Conservation (phyloP, 2,797 vertebrate species). For the Dendrocincla fuliginosa region DNA sequence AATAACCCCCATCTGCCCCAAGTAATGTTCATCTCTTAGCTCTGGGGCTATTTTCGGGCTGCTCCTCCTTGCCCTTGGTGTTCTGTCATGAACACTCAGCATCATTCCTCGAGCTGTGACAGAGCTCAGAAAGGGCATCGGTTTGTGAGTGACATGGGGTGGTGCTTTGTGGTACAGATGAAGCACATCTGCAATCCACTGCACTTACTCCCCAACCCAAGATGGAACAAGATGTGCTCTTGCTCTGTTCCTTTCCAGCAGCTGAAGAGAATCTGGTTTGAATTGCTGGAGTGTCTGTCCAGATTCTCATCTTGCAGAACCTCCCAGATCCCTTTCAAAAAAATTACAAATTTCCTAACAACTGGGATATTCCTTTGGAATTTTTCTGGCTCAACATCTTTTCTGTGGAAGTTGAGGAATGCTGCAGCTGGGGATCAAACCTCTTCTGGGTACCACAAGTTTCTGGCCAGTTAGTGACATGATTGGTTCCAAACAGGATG, state of each 20-base stretch:
- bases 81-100: not conserved
- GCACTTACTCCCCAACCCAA: not conserved
- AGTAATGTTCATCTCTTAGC: not conserved
- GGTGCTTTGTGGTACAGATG: not conserved
- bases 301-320: not conserved
- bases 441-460: not conserved
- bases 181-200: not conserved
- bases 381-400: not conserved
- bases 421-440: not conserved
- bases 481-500: slow-evolving; percentile 44
- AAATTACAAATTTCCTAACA: not conserved
- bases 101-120: not conserved
- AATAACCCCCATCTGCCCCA: not conserved
- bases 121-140: not conserved
- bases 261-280: not conserved
- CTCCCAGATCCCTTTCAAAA: not conserved
- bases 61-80: not conserved
- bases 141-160: not conserved
- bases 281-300: not conserved
- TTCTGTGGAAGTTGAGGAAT: not conserved
- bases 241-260: not conserved
- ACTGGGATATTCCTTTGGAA: not conserved
- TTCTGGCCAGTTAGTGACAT: slow-evolving; percentile 30
- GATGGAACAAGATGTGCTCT: not conserved
- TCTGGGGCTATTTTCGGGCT: not conserved